Evolutionary conservation across 2,113 vertebrate species (phyloP), one percentile per base, ranked within the genome.

Genomic region (Microcebus lehilahytsara): DNA sequence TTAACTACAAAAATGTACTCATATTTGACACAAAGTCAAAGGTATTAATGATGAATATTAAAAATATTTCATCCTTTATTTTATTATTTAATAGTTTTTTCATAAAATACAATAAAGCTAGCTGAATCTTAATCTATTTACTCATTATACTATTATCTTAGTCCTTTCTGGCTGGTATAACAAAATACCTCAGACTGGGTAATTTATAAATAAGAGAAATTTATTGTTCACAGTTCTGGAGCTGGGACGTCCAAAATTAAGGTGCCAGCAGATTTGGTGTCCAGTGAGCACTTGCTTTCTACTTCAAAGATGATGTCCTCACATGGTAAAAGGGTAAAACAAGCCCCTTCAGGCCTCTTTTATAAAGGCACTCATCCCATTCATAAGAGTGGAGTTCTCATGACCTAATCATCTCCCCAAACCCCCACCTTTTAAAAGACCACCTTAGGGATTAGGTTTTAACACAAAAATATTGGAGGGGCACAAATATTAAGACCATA

Each of bases 261-360:
- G 16, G 23, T 0, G 16, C 12, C 1, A n/a, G 42, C 6, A 19
- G 56, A 77, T n/a, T 46, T 2, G 2, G 2, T 37, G 34, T 34
- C 40, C 49, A 7, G 4, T 27, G 9, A 46, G 20, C 56, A 7
- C 20, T 64, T 60, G 46, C 6, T 42, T 16, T 71, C 27, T 64
- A 3, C 27, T 37, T 19, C 25, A 62, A 81, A 71, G 34, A 22
- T 74, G 25, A 2, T 34, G 30, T 56, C 20, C 2, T 69, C 22
- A 86, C 40, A 80, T 8, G 27, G 5, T 8, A 88, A n/a, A 69
- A 71, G 30, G 14, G 23, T 11, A 11, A 7, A 62, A 9, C 11
- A 60, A 37, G 12, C 14, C 87, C 11, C 25, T 11, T 32, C 2
- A n/a, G 3, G 2, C 1, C 7, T 12, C 34, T 80, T 46, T 60